Evolutionary conservation across 2,888 invertebrate species (phyloP).

Genomic region (Uropetala carovei): DNA sequence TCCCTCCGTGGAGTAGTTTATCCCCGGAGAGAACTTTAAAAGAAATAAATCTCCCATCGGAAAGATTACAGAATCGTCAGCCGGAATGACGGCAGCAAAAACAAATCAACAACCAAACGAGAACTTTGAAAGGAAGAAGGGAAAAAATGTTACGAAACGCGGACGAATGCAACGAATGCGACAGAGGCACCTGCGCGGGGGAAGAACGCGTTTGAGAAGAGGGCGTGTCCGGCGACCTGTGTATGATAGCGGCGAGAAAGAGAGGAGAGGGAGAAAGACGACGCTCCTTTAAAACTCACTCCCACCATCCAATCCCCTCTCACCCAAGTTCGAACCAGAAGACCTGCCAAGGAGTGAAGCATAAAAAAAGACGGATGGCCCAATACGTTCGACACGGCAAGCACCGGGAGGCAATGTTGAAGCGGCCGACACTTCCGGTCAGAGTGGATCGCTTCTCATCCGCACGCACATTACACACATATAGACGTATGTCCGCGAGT

Average conservation of each 20-base stretch:
- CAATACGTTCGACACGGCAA: constrained; percentile 18
- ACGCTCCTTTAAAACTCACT: neutral
- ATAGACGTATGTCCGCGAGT: too few species aligned
- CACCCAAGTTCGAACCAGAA: neutral
- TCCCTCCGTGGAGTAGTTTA: neutral
- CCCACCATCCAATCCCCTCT: neutral
- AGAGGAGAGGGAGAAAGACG: neutral
- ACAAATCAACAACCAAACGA: neutral
- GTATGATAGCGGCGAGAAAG: neutral
- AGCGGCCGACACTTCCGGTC: neutral
- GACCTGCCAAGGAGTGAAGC: neutral
- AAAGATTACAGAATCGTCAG: neutral
- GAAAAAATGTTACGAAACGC: neutral
- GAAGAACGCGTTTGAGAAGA: neutral
- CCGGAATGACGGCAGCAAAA: neutral
- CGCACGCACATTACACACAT: neutral
- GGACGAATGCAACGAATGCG: neutral
- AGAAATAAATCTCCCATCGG: neutral
- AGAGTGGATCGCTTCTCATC: neutral
- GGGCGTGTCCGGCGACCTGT: constrained; percentile 19
- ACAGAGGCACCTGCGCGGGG: neutral
- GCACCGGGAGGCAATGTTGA: neutral
- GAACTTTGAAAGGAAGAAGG: neutral
- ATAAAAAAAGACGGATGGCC: neutral
- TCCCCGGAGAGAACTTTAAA: neutral